These are phyloP conservation scores for Zaprionus camerounensis DNA, from an alignment of 1,140 invertebrate species.

Conservation along the genomic window DNA sequence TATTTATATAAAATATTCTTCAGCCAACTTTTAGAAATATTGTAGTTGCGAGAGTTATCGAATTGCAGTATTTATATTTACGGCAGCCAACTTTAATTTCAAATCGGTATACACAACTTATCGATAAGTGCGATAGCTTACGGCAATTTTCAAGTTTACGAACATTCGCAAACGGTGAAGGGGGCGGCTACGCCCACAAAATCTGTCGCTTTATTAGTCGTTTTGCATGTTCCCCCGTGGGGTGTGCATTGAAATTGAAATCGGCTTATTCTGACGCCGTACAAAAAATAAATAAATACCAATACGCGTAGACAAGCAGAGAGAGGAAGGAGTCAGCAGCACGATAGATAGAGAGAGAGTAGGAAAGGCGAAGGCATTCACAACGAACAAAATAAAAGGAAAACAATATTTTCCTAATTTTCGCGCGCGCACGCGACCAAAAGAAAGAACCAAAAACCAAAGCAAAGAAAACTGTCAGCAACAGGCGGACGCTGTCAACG, in stretches of 20 bases:
- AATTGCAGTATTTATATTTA: not conserved
- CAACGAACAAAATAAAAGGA: constrained; percentile 50
- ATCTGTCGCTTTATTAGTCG: constrained; percentile 14
- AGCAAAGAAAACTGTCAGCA: constrained; percentile 77
- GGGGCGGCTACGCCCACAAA: constrained; percentile 10
- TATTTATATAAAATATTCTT: not conserved
- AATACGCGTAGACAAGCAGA: constrained; percentile 29
- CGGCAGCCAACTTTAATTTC: not conserved
- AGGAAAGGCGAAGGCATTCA: not conserved
- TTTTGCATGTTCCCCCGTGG: constrained; percentile 7
- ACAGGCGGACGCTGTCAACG: constrained; percentile 52
- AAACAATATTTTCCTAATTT: constrained; percentile 81
- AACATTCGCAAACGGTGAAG: not conserved
- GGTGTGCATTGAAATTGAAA: constrained; percentile 66
- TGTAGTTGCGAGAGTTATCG: not conserved
- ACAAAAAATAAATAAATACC: constrained; percentile 50
- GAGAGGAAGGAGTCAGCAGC: no score
- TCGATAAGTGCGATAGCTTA: not conserved
- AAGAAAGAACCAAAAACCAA: constrained; percentile 52
- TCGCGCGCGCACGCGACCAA: constrained; percentile 72
- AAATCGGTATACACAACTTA: not conserved
- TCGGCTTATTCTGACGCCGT: constrained; percentile 52
- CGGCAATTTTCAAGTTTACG: not conserved
- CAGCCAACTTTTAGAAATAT: no score
- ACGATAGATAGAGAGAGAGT: not conserved